Conservation (phyloP, 2,113 vertebrate species). For the Zosterops hypoxanthus region DNA sequence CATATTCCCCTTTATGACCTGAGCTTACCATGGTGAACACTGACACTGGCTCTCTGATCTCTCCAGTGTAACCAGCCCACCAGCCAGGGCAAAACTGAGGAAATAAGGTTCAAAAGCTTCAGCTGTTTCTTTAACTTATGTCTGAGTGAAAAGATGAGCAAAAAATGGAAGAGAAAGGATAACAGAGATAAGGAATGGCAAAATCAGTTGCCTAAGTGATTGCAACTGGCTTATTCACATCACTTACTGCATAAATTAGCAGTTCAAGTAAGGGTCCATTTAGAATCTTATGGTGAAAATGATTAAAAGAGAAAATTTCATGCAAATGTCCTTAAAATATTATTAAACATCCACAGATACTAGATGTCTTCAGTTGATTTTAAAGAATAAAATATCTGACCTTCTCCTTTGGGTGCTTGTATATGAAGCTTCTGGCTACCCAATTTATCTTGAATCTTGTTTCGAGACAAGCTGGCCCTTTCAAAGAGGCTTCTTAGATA, state of each 20-base stretch:
- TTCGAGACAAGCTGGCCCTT: background rate
- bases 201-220: background rate
- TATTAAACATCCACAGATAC: background rate
- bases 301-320: background rate
- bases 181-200: background rate
- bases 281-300: background rate
- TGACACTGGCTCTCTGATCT: background rate
- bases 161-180: background rate
- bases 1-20: background rate
- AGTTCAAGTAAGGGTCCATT: background rate
- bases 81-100: background rate
- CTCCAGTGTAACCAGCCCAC: background rate
- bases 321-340: background rate
- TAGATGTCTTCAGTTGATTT: background rate
- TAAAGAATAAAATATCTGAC: background rate
- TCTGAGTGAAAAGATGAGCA: background rate
- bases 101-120: background rate
- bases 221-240: background rate
- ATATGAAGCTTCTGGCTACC: background rate
- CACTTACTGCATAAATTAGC: background rate
- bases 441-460: background rate
- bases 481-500: constrained; percentile 20
- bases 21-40: background rate
- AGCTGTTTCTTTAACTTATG: background rate
- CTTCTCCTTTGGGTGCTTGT: background rate